Percentiles rank a stretch among this genome's conserved stretches.
Conservation (phyloP, 2,888 invertebrate species). For the Mythimna ferrago region DNA sequence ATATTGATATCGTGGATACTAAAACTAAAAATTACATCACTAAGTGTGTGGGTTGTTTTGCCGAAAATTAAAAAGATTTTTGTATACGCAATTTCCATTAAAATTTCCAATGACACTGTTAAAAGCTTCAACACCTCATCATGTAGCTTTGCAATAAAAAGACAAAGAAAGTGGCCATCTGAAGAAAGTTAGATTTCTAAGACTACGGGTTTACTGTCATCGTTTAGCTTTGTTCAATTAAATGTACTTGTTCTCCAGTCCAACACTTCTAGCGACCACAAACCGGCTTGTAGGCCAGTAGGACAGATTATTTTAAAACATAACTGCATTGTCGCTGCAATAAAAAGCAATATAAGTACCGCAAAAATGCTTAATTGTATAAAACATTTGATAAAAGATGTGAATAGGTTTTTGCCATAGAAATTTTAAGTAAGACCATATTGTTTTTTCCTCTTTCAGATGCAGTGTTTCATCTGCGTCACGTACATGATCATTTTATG, state of each 20-base stretch:
- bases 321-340: conserved; percentile 17
- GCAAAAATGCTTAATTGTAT: not conserved
- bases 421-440: not conserved
- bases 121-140: not conserved
- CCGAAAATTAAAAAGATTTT: not conserved
- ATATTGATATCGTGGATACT: not conserved
- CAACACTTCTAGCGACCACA: conserved; percentile 39
- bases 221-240: conserved; percentile 38
- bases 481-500: conserved; percentile 84
- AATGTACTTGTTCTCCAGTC: conserved; percentile 33
- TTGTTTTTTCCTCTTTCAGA: conserved; percentile 74
- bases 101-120: not conserved
- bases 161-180: not conserved
- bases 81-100: not conserved
- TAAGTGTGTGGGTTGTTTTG: not conserved
- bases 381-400: not conserved
- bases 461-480: conserved; percentile 87
- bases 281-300: conserved; percentile 49
- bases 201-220: conserved; percentile 2
- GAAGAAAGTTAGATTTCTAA: conserved; percentile 40
- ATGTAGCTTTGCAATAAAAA: not conserved
- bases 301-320: conserved; percentile 37
- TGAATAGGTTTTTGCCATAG: no score
- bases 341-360: conserved; percentile 8
- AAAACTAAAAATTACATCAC: not conserved